phyloP scores from a whole-genome alignment of 2,113 vertebrate species.

The Odocoileus hemionus region DNA sequence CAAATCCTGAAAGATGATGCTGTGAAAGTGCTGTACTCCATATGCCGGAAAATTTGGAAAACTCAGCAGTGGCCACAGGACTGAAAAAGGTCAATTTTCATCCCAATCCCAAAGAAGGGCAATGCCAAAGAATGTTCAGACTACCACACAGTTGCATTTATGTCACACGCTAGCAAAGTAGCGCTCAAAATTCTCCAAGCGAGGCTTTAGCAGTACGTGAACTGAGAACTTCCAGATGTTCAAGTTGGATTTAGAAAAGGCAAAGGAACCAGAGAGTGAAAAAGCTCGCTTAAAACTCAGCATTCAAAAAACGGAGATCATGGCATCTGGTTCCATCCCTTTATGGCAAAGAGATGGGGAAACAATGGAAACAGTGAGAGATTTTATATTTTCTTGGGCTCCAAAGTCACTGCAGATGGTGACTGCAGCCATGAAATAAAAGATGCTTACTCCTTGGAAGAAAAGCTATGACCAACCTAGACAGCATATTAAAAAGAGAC shows the following conservation, averaged over 20 bases:
- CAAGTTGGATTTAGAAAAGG: background rate
- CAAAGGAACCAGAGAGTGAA: background rate
- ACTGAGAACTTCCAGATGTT: background rate
- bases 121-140: background rate
- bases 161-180: background rate
- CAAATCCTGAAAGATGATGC: background rate
- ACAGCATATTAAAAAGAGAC: background rate
- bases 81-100: background rate
- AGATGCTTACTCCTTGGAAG: background rate
- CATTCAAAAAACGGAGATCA: background rate
- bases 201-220: background rate
- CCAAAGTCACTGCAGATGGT: background rate
- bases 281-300: background rate
- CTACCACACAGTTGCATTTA: background rate
- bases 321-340: background rate
- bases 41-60: background rate
- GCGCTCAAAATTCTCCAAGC: background rate
- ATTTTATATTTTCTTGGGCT: background rate
- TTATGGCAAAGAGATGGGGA: background rate
- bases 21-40: background rate
- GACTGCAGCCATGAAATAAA: background rate
- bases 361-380: background rate
- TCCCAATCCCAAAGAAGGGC: background rate
- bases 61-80: background rate
- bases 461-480: background rate